Evolutionary conservation across 1,140 invertebrate species (phyloP).

Genomic region (Heliconius hewitsoni): DNA sequence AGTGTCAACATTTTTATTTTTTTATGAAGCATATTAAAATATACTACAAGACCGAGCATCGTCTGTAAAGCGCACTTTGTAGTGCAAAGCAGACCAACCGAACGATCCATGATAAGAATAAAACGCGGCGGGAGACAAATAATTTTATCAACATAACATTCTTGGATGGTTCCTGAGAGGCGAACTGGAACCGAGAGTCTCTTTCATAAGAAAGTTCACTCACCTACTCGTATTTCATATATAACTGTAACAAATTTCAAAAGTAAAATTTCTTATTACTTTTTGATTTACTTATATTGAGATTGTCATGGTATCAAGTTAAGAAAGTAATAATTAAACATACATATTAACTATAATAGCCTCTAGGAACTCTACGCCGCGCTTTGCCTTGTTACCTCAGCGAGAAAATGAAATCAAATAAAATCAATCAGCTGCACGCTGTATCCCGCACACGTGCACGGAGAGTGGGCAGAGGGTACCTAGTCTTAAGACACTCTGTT

Average conservation of each 20-base stretch:
- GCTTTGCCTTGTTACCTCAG: too few relatives aligned
- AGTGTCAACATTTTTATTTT: too few relatives aligned
- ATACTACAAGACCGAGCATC: slow-evolving; percentile 42
- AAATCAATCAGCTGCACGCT: too few relatives aligned
- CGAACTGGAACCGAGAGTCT: slow-evolving; percentile 4
- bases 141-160: slow-evolving; percentile 47
- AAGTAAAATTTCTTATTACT: not conserved
- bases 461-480: too few relatives aligned
- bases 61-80: slow-evolving; percentile 48
- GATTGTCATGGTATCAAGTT: not conserved
- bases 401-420: too few relatives aligned
- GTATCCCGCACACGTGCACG: too few relatives aligned
- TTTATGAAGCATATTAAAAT: not conserved
- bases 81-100: slow-evolving; percentile 53
- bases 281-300: not conserved
- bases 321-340: too few relatives aligned
- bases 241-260: not conserved
- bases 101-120: slow-evolving; percentile 56
- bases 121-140: slow-evolving; percentile 48
- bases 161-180: slow-evolving; percentile 27
- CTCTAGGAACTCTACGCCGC: too few relatives aligned
- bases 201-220: slow-evolving; percentile 5
- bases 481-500: too few relatives aligned
- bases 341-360: too few relatives aligned
- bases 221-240: not conserved